Evolutionary conservation across 2,888 invertebrate species (phyloP), one percentile per base, ranked within the genome.

Genomic region (Rutpela maculata): DNA sequence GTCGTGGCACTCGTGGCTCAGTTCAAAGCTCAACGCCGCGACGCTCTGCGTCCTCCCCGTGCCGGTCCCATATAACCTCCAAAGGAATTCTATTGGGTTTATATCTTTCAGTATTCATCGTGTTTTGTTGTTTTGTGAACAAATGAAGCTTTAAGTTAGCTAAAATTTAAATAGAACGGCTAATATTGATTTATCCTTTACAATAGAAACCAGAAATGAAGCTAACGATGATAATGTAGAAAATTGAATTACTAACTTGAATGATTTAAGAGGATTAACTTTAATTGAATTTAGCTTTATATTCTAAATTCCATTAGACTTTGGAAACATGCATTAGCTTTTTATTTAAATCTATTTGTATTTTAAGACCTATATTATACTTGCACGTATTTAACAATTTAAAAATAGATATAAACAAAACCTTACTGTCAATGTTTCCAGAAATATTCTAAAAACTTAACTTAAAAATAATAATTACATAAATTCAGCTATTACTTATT

Each of bases 21-120:
- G 22, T 63, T 43, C 50, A 26, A 43, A 50, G n/a, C 65, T 35
- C 65, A 31, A 12, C 65, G 56, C 17, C 73, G 73, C 56, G 65
- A 65, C 72, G 72, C 72, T 26, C 15, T 38, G 65, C 73, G 73
- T 59, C 59, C 65, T 18, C 19, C 57, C 68, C 19, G 38, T 38
- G n/a, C 60, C 70, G 60, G 43, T 19, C 17, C 60, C 17, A n/a
- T n/a, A 60, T 59, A 43, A 22, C 70, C 70, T 50, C 60, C 15
- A 60, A 60, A 60, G 60, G 50, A 11, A 38, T 59, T 60, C 22
- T 35, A 31, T 43, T 19, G 15, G 60, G 18, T 18, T 17, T 15
- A 18, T 9, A 19, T 22, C 19, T 19, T 60, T 70, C 15, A 35
- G 59, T 60, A 43, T 17, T 38, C 17, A 43, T 10, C n/a, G 60